Evolutionary conservation across 2,797 vertebrate species (phyloP), one percentile per base, ranked within the genome.

Genomic region (Eurystomus glaucurus): DNA sequence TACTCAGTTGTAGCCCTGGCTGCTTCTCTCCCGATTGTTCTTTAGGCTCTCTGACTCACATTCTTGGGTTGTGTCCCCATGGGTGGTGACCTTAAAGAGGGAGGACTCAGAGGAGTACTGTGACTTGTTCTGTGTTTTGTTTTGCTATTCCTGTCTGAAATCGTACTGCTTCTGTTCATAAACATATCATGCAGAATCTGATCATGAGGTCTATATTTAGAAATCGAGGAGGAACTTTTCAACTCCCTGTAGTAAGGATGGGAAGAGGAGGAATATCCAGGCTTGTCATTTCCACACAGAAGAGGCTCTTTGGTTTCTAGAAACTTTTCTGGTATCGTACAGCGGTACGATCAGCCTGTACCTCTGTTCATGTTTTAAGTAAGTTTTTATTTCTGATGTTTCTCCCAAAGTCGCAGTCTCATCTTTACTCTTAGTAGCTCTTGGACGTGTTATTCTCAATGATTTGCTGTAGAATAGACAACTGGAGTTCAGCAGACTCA

Each of bases 61-160:
- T 48, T 77, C 54, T 13, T 75, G 64, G 69, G 85, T 46, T 31
- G 74, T 78, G 71, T 90, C 93, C 61, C 61, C 54, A 37, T 0
- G 31, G 74, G 69, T 82, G 90, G 68, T 94, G 92, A 85, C 90
- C 85, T 94, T 33, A 60, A 81, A 78, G 86, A 93, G 61, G 69
- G 86, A 93, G 61, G 69, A 45, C 88, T 86, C 52, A 0, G 22
- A 51, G 90, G 29, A 70, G 31, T 10, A 23, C 54, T 58, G 79
- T 19, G 82, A 12, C 79, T 85, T 55, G 51, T 26, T 78, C 35
- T 48, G 70, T n/a, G 54, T 50, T 84, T 71, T 85, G 71, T 69
- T 86, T 71, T 77, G 60, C 33, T 51, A 5, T 65, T 66, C 33
- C 87, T 48, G 75, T 25, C 37, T 90, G 83, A 60, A 77, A 12